Evolutionary conservation across 2,888 invertebrate genomes (phyloP).

Genomic region (Venusia cambrica): DNA sequence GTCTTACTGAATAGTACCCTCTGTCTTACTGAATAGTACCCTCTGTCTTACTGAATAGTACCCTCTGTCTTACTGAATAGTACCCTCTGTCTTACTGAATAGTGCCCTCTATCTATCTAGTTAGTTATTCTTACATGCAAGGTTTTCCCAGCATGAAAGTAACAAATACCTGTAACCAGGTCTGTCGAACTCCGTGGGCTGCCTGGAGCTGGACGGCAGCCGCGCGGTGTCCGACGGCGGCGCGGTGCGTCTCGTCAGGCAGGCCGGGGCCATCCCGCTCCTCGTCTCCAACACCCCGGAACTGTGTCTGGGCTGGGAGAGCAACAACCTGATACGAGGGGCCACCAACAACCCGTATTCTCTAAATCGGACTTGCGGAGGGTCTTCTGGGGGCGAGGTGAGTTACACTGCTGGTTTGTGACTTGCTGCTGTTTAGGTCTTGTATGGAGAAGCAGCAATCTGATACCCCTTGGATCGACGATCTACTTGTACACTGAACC

Average conservation of each 20-base stretch:
- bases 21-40: too few species aligned
- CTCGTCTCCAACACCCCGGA: conserved; percentile 93
- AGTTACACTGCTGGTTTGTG: too few species aligned
- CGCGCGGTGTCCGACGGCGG: conserved; percentile 85
- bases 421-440: not conserved
- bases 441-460: too few species aligned
- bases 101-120: too few species aligned
- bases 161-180: conserved; percentile 76
- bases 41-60: too few species aligned
- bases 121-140: too few species aligned
- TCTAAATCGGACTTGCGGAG: conserved; percentile 86
- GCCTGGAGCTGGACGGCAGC: conserved; percentile 62
- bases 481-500: too few species aligned
- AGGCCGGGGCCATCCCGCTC: conserved; percentile 90
- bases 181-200: conserved; percentile 86
- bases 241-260: conserved; percentile 81
- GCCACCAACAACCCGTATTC: conserved; percentile 92
- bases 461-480: too few species aligned
- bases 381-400: conserved; percentile 95
- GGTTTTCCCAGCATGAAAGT: too few species aligned
- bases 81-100: too few species aligned
- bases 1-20: too few species aligned
- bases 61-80: too few species aligned
- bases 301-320: conserved; percentile 93
- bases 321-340: conserved; percentile 88